These are phyloP conservation scores for Montipora efflorescens DNA, from an alignment of 64 coral and sea anemone species.

Conservation along the genomic window DNA sequence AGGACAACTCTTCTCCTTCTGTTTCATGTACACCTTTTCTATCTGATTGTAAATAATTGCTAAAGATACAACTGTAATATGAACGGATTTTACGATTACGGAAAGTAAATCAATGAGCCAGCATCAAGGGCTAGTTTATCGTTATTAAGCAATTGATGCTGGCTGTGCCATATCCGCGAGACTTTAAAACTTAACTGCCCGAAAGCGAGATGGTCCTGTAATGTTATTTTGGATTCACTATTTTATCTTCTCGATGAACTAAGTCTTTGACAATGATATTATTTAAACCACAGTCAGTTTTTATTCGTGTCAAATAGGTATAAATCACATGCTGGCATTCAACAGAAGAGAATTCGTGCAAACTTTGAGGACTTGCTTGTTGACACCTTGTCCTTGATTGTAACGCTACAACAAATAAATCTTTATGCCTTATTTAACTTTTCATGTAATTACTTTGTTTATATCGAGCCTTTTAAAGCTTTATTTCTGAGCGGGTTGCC, in stretches of 20 bases:
- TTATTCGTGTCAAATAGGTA: background rate
- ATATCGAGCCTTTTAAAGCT: background rate
- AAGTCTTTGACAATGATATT: background rate
- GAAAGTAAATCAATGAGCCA: too few species aligned
- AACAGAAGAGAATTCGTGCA: background rate
- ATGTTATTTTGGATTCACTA: background rate
- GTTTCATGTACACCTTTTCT: conserved; percentile 8
- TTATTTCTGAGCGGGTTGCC: background rate
- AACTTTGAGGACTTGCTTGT: background rate
- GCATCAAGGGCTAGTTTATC: too few species aligned
- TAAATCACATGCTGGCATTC: background rate
- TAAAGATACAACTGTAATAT: background rate
- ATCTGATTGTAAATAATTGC: conserved; percentile 18
- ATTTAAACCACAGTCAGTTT: too few species aligned
- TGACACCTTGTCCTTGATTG: conserved; percentile 19
- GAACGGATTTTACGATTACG: background rate
- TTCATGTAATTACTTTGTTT: background rate
- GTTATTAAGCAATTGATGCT: background rate
- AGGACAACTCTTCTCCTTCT: conserved; percentile 12
- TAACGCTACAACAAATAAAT: conserved; percentile 33
- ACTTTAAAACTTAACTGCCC: background rate
- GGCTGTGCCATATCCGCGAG: background rate
- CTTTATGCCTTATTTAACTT: conserved; percentile 9
- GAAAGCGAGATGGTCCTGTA: background rate
- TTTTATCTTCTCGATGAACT: background rate